These are phyloP conservation scores for Hirundichthys speculiger DNA, from an alignment of 2,113 vertebrate genomes.

Conservation along the genomic window DNA sequence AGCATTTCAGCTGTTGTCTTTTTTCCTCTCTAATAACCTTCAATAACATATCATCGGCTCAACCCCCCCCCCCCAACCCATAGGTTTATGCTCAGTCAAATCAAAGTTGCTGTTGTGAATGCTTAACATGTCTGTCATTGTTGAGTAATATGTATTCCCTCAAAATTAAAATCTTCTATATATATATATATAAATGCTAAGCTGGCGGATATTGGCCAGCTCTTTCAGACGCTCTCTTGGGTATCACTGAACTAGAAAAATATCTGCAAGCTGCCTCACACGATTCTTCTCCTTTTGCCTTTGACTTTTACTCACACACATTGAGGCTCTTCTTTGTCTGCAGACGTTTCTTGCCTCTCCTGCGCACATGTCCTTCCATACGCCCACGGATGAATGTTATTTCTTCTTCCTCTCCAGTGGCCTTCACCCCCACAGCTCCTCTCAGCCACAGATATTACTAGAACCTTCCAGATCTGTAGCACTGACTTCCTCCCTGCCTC, in stretches of 20 bases:
- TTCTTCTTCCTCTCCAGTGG: constrained; percentile 47
- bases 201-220: constrained; percentile 37
- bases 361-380: constrained; percentile 38
- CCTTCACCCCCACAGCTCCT: constrained; percentile 41
- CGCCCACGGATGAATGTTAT: constrained; percentile 50
- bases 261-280: constrained; percentile 6
- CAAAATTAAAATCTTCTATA: constrained; percentile 40
- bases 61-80: background rate
- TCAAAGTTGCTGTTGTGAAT: constrained; percentile 31
- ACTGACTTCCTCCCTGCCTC: constrained; percentile 2
- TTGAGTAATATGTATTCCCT: constrained; percentile 18
- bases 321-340: constrained; percentile 23
- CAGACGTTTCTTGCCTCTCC: constrained; percentile 19
- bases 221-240: constrained; percentile 32
- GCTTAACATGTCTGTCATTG: constrained; percentile 6
- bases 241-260: constrained; percentile 4
- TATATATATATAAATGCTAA: constrained; percentile 22
- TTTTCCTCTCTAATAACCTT: constrained; percentile 21
- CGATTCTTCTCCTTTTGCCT: constrained; percentile 2
- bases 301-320: constrained; percentile 7
- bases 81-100: constrained; percentile 16
- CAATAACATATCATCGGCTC: no score
- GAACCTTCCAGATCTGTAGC: constrained; percentile 33
- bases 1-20: constrained; percentile 13
- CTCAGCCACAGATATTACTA: constrained; percentile 7